These are phyloP conservation scores for Muraenolepis orangiensis DNA, from an alignment of 2,797 vertebrate species.

Conservation along the genomic window DNA sequence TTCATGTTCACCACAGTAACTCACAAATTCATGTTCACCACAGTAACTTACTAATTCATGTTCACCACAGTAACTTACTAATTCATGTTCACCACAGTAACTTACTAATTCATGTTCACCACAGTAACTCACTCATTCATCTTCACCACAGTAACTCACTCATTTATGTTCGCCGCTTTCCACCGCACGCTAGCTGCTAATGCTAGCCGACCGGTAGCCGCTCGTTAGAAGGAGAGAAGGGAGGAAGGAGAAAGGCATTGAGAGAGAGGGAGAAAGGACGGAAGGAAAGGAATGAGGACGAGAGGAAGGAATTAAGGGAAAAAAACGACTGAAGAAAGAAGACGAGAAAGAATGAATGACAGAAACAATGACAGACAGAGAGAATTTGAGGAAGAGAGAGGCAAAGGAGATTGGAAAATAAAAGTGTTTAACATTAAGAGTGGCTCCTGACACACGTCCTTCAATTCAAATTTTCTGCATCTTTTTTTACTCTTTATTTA, in stretches of 20 bases:
- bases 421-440: background rate
- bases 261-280: no score
- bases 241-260: no score
- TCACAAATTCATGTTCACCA: conserved; percentile 65
- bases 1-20: conserved; percentile 88
- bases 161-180: background rate
- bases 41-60: conserved; percentile 78
- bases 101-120: conserved; percentile 49
- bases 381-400: no score
- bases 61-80: conserved; percentile 88
- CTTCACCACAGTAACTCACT: conserved; percentile 88
- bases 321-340: no score
- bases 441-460: background rate
- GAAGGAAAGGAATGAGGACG: no score
- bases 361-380: no score
- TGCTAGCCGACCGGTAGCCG: no score
- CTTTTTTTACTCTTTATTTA: background rate
- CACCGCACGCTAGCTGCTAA: background rate
- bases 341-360: no score
- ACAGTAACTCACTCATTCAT: conserved; percentile 79
- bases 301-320: no score
- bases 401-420: background rate
- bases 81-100: conserved; percentile 88
- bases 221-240: no score
- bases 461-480: background rate